Base-by-base conservation (phyloP, 2,797 vertebrate species). In the Hipposideros larvatus region DNA sequence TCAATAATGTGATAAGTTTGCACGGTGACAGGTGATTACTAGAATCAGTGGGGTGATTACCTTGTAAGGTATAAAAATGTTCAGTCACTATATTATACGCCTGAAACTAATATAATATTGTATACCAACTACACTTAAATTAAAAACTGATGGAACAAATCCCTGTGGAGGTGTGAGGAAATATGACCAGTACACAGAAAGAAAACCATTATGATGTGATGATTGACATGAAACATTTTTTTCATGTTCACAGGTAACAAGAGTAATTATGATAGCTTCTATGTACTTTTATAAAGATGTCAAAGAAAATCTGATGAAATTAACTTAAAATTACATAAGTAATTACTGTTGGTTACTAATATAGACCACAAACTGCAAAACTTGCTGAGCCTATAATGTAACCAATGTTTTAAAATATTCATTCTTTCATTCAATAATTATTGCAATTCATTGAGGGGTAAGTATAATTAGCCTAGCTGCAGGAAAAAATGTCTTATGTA, bases 281-380 rank as follows among this genome's bases (percentile, higher is more conserved):
- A 85, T n/a, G 26, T 46, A 16, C 22, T 82, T 91, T 59, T 55
- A 71, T 83, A 89, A 94, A 90, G 46, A 71, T 59, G 7, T 68
- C 65, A 87, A 48, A 96, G 90, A 77, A 96, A 92, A 86, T 48
- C 37, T 71, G 34, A 90, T 53, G 31, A 79, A 63, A 96, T 77
- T 65, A 94, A 86, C 48, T 90, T 66, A 70, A 57, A 94, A 51
- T 78, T 80, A 31, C 1, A 70, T 59, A 26, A 68, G 14, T 71
- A 71, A 70, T 73, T 61, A 65, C 37, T 59, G 24, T 31, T 55
- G 13, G 43, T 21, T 90, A 65, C 26, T 66, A 59, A 55, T 24
- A 51, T 24, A 91, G 53, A 75, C 11, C 2, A 18, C 15, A 51
- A 55, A 51, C n/a, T 89, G 4, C 14, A 14, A 51, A 70, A 57